Evolutionary conservation across 1,140 invertebrate species (phyloP), one percentile per base, ranked within the genome.

Genomic region (Neotoxoptera formosana): DNA sequence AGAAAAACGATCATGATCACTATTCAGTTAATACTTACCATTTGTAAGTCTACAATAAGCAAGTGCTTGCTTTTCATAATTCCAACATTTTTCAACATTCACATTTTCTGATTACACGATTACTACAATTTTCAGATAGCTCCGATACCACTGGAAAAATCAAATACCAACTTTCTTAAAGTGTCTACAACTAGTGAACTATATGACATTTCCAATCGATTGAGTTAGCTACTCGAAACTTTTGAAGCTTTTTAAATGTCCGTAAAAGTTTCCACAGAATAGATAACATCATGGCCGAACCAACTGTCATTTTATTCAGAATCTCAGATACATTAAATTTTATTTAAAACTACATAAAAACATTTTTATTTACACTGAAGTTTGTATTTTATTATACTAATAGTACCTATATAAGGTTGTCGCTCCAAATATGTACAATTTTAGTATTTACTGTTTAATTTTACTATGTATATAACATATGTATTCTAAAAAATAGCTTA

Each of bases 261-360:
- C n/a, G 14, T 76, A n/a, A 76, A 76, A 76, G 60, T 76, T 76
- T 76, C 4, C 9, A 76, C 60, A 76, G 30, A 76, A 76, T 41
- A 41, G n/a, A n/a, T 34, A 76, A 76, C 4, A 67, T 76, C 60
- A 76, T n/a, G n/a, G n/a, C 30, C 30, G 17, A n/a, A n/a, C 17
- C 60, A 76, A 76, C 30, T 76, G 60, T 76, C 30, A 76, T 76
- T 76, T 76, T 76, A n/a, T 76, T 76, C 60, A 7, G 60, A n/a
- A n/a, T n/a, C 60, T 67, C 60, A 67, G 60, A n/a, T 76, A 76
- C 60, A 76, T 76, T 76, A n/a, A n/a, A 76, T 76, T 76, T 17
- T 76, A 76, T 76, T 76, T 76, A 76, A 76, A 76, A 76, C 30
- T 67, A 76, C 30, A n/a, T n/a, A n/a, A 7, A 34, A 76, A 34